Evolutionary conservation across 2,113 vertebrate genomes (phyloP), one percentile per base, ranked within the genome.

Genomic region (Sinocyclocheilus grahami): DNA sequence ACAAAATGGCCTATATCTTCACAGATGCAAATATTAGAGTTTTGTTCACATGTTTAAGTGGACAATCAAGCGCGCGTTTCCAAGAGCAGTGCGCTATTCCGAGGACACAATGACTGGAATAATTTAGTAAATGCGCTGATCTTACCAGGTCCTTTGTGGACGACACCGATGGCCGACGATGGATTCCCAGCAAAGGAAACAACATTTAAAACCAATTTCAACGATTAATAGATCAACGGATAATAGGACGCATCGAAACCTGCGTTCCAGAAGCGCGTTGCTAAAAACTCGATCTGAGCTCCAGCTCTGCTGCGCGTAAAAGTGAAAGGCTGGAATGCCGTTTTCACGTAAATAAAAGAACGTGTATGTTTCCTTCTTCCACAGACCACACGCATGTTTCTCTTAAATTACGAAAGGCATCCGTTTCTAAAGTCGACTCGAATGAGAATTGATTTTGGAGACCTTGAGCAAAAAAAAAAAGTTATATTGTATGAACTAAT

Each of bases 11-110:
- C 97, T 87, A 95, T 95, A 96, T 92, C 97, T 97, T 98, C 96
- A 99, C 97, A 99, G 97, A 99, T 99, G 97, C 98, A 97, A 99
- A 99, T 99, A 96, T 94, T 95, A 94, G 94, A 97, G 97, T 97
- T 99, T 98, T 97, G 97, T 98, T 93, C 97, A 99, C 99, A 99
- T 98, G 96, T 97, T 98, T 99, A 98, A 99, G 97, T 95, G 97
- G 96, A 98, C 96, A 97, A 98, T 98, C 97, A 98, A 97, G 96
- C 95, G 94, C 94, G 97, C 97, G 96, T 98, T 98, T 98, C 97
- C 96, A 96, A 96, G 96, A 94, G 95, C 96, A 95, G 96, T 94
- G 95, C 94, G 94, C 95, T 72, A 95, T 95, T 94, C 95, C 94
- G 94, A 96, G 94, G 95, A 94, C 95, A 96, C 95, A 97, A 95